Evolutionary conservation across 2,797 vertebrate genomes (phyloP), one percentile per base, ranked within the genome.

Genomic region (Leptodactylus fallax): DNA sequence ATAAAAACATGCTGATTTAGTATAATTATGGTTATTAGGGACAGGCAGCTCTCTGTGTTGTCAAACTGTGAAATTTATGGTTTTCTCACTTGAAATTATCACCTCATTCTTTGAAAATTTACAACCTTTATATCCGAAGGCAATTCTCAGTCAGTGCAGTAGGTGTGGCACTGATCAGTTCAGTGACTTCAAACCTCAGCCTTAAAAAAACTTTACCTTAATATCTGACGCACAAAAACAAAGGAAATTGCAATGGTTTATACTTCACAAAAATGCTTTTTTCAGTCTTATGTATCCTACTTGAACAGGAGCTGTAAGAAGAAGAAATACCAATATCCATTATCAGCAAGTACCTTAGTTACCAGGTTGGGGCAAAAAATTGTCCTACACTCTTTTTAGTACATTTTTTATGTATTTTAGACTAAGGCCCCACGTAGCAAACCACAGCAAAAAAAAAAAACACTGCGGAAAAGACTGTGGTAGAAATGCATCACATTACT

Each of bases 61-160:
- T 67, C 55, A 89, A 1, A 69, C 69, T 63, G 23, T 14, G 85
- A 56, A 82, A 77, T 79, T 16, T 0, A 86, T 6, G 72, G 27
- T 67, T 90, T 90, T 89, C 84, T 79, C 87, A 91, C 85, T 87
- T 77, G 80, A 83, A 78, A 36, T 79, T 83, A 16, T 45, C 67
- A 23, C 72, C 23, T 61, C 84, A 55, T 67, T 87, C 84, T 74
- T 61, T 60, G 85, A 87, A 71, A 89, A 87, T 88, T 88, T 90
- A 90, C 91, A 74, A 65, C 90, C 87, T 72, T 49, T 47, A 9
- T 47, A 21, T 72, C 27, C 47, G 9, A 72, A 49, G 69, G 45
- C 69, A 72, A 49, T 47, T 27, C 7, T 21, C 17, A 47, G 45
- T 21, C 36, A 47, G 10, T 47, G 19, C 45, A 19, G 17, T 72